Base-by-base conservation (phyloP, 2,888 invertebrate species). In the Orgyia antiqua region DNA sequence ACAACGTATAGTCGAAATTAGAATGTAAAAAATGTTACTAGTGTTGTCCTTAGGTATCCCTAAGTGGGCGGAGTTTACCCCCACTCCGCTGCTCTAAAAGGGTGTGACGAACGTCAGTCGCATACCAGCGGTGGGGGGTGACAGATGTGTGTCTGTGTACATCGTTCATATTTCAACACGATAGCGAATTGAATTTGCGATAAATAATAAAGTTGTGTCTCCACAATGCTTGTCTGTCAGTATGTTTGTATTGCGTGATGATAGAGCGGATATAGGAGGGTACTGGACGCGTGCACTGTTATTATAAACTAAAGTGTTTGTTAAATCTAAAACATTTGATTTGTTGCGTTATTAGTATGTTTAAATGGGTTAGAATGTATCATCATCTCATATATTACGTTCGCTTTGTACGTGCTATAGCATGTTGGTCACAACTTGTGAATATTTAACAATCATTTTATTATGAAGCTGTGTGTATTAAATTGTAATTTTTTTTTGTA, bases 111-210 rank as follows among this genome's bases (percentile, higher is more conserved):
- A 44, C 60, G 72, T 61, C 79, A 83, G 79, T 82, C 61, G 57
- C 29, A 36, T 42, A 19, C 45, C 49, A 37, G 67, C 74, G 62
- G 82, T 76, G 80, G 82, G 82, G 82, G 75, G 64, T 76, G 84
- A 84, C 68, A 65, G 80, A 84, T 83, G 80, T 69, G 52, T 52
- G 59, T 65, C 56, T 51, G 58, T 53, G 42, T 54, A 52, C 72
- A 73, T 76, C 69, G 71, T 62, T 77, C 80, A 76, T 77, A 75
- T 66, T 53, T 51, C 62, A 65, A 79, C 80, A 78, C 68, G 76
- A 74, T 73, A 71, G 69, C 70, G 69, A 68, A 77, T 78, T 70
- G 67, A 68, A 71, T 71, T 56, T 65, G 45, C 68, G 71, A 80
- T 78, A 76, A 78, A 82, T 79, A 73, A 68, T 64, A 57, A 45